These are phyloP conservation scores for Premnoplex brunnescens DNA, from an alignment of 2,797 vertebrate genomes.

Conservation along the genomic window DNA sequence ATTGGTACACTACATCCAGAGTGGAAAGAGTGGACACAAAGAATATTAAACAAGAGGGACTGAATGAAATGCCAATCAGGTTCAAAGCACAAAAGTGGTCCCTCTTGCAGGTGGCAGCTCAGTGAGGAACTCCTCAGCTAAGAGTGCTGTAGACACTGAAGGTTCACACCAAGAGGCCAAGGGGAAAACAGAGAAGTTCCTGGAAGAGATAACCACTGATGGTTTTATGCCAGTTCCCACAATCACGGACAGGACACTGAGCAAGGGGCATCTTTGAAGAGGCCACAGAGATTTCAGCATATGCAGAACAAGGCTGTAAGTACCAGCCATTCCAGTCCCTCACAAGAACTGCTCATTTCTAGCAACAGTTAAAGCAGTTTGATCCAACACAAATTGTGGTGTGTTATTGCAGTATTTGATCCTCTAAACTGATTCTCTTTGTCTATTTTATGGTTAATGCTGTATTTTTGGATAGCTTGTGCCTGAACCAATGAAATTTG, in stretches of 20 bases:
- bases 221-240: neutral
- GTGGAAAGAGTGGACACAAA: neutral
- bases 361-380: neutral
- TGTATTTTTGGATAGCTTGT: neutral
- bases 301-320: neutral
- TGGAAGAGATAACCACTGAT: neutral
- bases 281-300: neutral
- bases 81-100: neutral
- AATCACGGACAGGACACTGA: accelerated
- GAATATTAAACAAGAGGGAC: neutral
- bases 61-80: neutral
- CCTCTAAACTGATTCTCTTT: neutral
- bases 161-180: neutral
- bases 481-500: neutral
- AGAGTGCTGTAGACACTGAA: neutral
- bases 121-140: neutral
- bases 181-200: neutral
- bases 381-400: neutral
- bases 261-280: neutral
- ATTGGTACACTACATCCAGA: neutral
- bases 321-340: neutral
- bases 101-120: neutral
- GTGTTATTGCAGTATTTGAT: neutral
- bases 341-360: neutral
- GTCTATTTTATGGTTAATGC: neutral